These are phyloP conservation scores for Heloderma charlesbogerti DNA, from an alignment of 2,113 vertebrate genomes.

Conservation along the genomic window DNA sequence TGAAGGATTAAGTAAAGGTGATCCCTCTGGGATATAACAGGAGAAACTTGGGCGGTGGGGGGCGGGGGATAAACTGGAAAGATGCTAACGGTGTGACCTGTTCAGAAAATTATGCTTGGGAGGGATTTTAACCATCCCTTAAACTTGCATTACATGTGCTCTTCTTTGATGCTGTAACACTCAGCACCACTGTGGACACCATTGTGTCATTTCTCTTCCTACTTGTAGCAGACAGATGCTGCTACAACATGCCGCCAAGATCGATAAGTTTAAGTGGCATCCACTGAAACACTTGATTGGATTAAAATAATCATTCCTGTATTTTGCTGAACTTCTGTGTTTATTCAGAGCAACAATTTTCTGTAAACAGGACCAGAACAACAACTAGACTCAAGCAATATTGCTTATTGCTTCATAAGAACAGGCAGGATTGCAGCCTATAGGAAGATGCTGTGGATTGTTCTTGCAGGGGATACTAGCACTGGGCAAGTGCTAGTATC, in stretches of 20 bases:
- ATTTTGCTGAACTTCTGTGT: background rate
- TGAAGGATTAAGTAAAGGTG: background rate
- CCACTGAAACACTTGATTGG: constrained; percentile 20
- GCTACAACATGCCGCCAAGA: constrained; percentile 32
- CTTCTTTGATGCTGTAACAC: rapidly evolving
- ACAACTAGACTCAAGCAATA: background rate
- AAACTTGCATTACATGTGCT: background rate
- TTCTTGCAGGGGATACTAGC: background rate
- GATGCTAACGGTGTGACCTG: background rate
- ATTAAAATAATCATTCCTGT: background rate
- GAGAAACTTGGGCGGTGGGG: background rate
- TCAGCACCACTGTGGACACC: background rate
- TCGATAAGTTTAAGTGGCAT: constrained; percentile 41
- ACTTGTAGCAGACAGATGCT: background rate
- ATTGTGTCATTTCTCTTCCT: background rate
- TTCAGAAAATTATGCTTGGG: background rate
- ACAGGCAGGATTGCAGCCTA: background rate
- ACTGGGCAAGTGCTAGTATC: background rate
- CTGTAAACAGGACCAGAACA: background rate
- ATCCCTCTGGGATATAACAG: background rate
- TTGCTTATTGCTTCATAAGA: background rate
- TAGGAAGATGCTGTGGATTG: background rate
- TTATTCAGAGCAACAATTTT: constrained; percentile 33
- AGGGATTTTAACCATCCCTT: background rate
- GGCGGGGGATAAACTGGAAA: background rate